Conservation (phyloP, 2,888 invertebrate species). For the Chaitophorus viminalis region DNA sequence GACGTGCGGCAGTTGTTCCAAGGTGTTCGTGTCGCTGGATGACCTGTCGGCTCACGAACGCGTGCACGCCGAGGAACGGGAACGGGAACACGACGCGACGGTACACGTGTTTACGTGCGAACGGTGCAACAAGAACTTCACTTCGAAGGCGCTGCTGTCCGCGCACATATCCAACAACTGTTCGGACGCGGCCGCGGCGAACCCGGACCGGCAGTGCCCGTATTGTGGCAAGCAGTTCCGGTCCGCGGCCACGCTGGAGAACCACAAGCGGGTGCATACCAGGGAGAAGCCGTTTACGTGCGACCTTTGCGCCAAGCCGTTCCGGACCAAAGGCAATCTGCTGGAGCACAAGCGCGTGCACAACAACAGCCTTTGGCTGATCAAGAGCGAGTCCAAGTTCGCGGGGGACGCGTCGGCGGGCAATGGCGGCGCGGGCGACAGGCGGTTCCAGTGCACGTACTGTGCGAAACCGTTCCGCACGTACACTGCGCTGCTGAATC, state of each 20-base stretch:
- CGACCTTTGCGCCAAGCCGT: slow-evolving; percentile 30
- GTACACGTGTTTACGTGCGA: slow-evolving; percentile 31
- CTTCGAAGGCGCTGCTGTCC: slow-evolving; percentile 19
- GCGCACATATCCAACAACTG: slow-evolving; percentile 44
- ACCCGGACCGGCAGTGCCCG: slow-evolving; percentile 29
- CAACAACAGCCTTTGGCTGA: slow-evolving; percentile 39
- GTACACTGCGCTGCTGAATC: slow-evolving; percentile 52
- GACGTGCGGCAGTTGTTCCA: slow-evolving; percentile 41
- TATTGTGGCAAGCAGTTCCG: slow-evolving; percentile 55
- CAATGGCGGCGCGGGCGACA: not conserved
- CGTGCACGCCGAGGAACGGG: not conserved
- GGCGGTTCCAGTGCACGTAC: slow-evolving; percentile 44
- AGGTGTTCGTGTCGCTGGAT: slow-evolving; percentile 36
- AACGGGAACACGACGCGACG: not conserved
- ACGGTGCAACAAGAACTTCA: slow-evolving; percentile 33
- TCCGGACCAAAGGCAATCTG: slow-evolving; percentile 52
- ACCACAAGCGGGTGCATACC: slow-evolving; percentile 57
- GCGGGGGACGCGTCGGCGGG: not conserved
- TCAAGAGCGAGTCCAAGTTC: slow-evolving; percentile 6
- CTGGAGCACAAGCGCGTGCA: slow-evolving; percentile 55
- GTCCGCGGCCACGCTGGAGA: slow-evolving; percentile 44
- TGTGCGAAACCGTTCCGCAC: slow-evolving; percentile 52
- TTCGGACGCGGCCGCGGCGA: not conserved
- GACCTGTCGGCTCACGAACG: slow-evolving; percentile 35
- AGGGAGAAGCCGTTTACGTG: slow-evolving; percentile 48